Percentiles rank a stretch among this genome's conserved stretches.
Conservation (phyloP, 2,888 invertebrate species). For the Nematopogon swammerdamellus region DNA sequence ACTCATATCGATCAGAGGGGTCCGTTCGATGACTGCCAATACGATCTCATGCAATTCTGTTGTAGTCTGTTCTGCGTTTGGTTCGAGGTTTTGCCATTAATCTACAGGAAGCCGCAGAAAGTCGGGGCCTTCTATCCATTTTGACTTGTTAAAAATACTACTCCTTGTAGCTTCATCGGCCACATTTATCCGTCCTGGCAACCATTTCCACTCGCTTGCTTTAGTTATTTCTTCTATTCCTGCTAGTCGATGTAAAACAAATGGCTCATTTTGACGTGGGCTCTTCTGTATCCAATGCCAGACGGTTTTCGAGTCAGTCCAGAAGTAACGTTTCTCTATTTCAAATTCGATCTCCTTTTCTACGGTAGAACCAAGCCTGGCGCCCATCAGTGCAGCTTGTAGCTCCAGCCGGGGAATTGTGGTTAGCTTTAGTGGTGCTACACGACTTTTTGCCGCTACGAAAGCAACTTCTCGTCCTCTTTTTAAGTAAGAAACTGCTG, state of each 20-base stretch:
- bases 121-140: slow-evolving; percentile 10
- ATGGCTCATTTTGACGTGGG: slow-evolving; percentile 7
- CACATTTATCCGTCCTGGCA: slow-evolving; percentile 12
- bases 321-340: slow-evolving; percentile 6
- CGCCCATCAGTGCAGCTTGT: slow-evolving; percentile 7
- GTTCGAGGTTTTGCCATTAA: slow-evolving; percentile 5
- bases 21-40: no score
- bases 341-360: slow-evolving; percentile 6
- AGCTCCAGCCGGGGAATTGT: slow-evolving; percentile 10
- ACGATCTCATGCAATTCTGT: no score
- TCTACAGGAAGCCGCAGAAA: slow-evolving; percentile 8
- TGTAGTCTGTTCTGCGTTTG: no score
- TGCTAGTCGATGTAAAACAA: slow-evolving; percentile 10
- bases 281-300: slow-evolving; percentile 10
- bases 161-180: slow-evolving; percentile 14
- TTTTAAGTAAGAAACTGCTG: background rate
- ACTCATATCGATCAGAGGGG: no score
- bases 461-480: no score
- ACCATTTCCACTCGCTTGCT: slow-evolving; percentile 12
- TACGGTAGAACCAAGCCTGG: slow-evolving; percentile 7
- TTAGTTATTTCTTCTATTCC: slow-evolving; percentile 10
- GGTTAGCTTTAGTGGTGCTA: slow-evolving; percentile 10
- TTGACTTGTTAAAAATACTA: slow-evolving; percentile 1
- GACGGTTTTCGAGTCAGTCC: slow-evolving; percentile 11
- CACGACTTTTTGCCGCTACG: background rate